Evolutionary conservation across 2,113 vertebrate species (phyloP).

Genomic region (Gila orcuttii): DNA sequence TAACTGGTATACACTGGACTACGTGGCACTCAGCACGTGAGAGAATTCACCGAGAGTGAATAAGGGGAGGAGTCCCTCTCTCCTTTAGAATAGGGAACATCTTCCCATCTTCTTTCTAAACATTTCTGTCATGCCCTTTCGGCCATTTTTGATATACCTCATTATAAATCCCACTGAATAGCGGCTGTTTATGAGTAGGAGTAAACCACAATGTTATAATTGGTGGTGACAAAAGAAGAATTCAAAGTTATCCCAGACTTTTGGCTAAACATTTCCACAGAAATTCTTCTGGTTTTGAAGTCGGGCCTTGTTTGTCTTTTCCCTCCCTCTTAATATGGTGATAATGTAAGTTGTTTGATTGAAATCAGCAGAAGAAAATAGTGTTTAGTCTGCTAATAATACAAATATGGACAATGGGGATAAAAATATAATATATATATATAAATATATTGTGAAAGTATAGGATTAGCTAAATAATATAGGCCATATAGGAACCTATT

Average conservation of each 20-base stretch:
- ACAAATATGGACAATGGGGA: not conserved
- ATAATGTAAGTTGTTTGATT: slow-evolving; percentile 13
- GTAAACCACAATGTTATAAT: slow-evolving; percentile 35
- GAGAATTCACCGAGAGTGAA: slow-evolving; percentile 47
- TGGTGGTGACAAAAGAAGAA: not conserved
- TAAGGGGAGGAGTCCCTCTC: slow-evolving; percentile 67
- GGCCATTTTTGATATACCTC: slow-evolving; percentile 34
- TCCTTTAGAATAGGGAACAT: slow-evolving; percentile 55
- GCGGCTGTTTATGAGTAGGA: not conserved
- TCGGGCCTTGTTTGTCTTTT: slow-evolving; percentile 4
- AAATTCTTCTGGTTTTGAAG: slow-evolving; percentile 20
- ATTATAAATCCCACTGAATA: slow-evolving; percentile 18
- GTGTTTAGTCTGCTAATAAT: slow-evolving; percentile 33
- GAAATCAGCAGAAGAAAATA: not conserved
- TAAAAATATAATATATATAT: not conserved
- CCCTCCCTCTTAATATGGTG: slow-evolving; percentile 33
- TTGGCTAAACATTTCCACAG: slow-evolving; percentile 13
- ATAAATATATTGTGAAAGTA: not conserved
- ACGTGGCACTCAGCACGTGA: slow-evolving; percentile 76
- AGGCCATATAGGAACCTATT: not conserved
- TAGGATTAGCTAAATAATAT: not conserved
- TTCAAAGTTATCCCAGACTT: not conserved
- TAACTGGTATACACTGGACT: slow-evolving; percentile 63
- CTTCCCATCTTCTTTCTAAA: slow-evolving; percentile 45
- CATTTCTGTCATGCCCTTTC: slow-evolving; percentile 48